phyloP scores from a whole-genome alignment of 2,113 vertebrate species.

The Anser brachyrhynchus region DNA sequence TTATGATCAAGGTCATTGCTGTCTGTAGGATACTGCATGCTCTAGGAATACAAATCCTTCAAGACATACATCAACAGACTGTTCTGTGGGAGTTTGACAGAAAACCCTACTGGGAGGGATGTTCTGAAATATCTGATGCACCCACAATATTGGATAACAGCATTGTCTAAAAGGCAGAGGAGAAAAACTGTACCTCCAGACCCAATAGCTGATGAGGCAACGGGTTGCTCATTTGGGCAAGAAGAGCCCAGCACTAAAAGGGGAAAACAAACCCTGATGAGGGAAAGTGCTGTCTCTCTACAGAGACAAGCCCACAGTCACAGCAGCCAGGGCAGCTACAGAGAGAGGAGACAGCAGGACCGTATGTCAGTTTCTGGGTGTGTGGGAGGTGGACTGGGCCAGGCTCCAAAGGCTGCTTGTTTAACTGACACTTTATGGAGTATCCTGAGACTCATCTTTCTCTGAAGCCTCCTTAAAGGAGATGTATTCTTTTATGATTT shows the following conservation, averaged over 20 bases:
- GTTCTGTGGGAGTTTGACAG: background rate
- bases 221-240: background rate
- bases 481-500: background rate
- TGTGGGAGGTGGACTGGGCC: background rate
- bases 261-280: background rate
- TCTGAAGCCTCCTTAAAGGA: background rate
- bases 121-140: background rate
- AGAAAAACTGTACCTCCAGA: background rate
- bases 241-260: background rate
- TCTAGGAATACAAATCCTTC: background rate
- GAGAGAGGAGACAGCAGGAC: background rate
- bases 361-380: accelerated
- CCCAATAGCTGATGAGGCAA: accelerated
- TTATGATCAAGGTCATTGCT: background rate
- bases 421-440: background rate
- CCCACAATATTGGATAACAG: background rate
- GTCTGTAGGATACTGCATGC: background rate
- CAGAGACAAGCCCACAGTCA: background rate
- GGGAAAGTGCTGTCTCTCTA: background rate
- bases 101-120: background rate
- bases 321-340: background rate
- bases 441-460: background rate
- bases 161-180: background rate
- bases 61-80: background rate
- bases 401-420: background rate